phyloP scores from a whole-genome alignment of 2,113 vertebrate species.

The Otus sunia region DNA sequence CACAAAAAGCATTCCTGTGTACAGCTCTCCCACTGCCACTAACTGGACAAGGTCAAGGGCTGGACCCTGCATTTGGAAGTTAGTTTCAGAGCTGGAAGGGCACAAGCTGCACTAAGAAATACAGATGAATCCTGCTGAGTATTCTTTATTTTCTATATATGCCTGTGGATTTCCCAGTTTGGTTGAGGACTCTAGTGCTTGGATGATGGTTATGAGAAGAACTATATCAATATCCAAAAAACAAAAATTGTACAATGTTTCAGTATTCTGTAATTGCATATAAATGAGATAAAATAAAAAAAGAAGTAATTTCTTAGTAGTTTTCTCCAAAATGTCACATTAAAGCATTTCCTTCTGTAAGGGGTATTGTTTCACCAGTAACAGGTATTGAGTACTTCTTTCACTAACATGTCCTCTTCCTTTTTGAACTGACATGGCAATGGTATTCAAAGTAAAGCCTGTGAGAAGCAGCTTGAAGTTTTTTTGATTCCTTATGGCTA shows the following conservation, averaged over 20 bases:
- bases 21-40: neutral
- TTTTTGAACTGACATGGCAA: neutral
- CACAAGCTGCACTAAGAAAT: neutral
- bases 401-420: neutral
- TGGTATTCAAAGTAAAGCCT: neutral
- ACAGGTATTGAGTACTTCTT: neutral
- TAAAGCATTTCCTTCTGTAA: neutral
- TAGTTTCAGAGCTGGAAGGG: neutral
- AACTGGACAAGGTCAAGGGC: neutral
- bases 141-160: neutral
- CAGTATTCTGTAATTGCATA: neutral
- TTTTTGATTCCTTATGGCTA: neutral
- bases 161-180: neutral
- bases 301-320: neutral
- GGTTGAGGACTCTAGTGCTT: neutral
- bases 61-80: neutral
- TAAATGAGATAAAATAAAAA: neutral
- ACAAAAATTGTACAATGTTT: neutral
- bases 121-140: neutral
- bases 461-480: neutral
- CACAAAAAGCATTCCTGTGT: neutral
- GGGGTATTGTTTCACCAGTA: neutral
- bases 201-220: neutral
- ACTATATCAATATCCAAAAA: neutral
- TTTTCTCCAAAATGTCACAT: neutral